Base-by-base conservation (phyloP, 1,140 invertebrate species). In the Amyelois transitella region DNA sequence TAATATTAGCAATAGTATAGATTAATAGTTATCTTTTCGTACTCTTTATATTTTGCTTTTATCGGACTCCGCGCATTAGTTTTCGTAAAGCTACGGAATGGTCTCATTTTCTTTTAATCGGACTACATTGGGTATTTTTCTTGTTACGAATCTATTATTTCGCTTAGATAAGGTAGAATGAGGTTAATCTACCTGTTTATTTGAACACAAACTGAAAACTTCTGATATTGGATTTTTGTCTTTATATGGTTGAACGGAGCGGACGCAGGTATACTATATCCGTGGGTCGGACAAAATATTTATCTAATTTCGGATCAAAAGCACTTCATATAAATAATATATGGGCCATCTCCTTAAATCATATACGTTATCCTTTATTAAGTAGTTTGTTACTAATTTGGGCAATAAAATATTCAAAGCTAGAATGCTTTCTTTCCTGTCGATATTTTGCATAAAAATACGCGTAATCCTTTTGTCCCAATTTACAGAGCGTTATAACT, bases 81-180 rank as follows among this genome's bases (percentile, higher is more conserved):
- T 68, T 51, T 54, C 57, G 57, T 61, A 71, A 69, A 68, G 62
- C 58, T 57, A 38, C 54, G 67, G 70, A 73, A 73, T 78, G 65
- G 66, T 70, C 70, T 64, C 68, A 67, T 77, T 81, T 74, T 69
- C 66, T 72, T 68, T 63, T 72, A 76, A 72, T 69, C 66, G 53
- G 56, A 60, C 55, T 62, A 59, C 62, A 68, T 38, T 68, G 58
- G 58, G 60, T 60, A 69, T 64, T 68, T 70, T 38, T 38, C n/a
- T 38, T 8, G 32, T 38, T 38, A 38, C n/a, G 17, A 14, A 38
- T 38, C 32, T 14, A 38, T 38, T 38, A 38, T n/a, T 38, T 4
- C n/a, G n/a, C 5, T n/a, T 14, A 1, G 32, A 14, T 38, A 14
- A 4, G 32, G 32, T 38, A 1, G 8, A 12, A 12, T 14, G 12